A percentile compares a stretch with the other conserved stretches of the same genome.
These are phyloP conservation scores for Sciaenops ocellatus DNA, from an alignment of 2,797 vertebrate species.

Conservation along the genomic window DNA sequence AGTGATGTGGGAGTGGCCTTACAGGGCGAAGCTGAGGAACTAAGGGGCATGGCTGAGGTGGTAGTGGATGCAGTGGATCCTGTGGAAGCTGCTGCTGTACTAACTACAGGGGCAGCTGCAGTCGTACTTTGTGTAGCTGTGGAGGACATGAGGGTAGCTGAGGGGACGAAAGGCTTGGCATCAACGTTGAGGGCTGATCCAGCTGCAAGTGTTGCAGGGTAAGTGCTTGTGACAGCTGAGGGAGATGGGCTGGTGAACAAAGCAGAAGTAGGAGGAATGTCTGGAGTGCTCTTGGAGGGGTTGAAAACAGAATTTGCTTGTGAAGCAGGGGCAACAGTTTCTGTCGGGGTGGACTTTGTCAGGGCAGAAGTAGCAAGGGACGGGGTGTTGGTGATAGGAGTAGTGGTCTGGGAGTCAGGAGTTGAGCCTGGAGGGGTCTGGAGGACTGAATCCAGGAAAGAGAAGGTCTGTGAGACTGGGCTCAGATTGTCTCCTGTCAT, in stretches of 20 bases:
- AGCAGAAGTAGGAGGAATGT: conserved; percentile 38
- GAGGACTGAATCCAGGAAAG: conserved; percentile 83
- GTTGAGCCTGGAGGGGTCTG: conserved; percentile 79
- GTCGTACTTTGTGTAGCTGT: conserved; percentile 5
- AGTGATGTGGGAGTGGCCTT: conserved; percentile 17
- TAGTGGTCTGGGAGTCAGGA: conserved; percentile 73
- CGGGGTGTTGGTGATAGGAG: conserved; percentile 70
- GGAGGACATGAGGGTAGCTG: conserved; percentile 47
- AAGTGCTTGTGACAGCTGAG: conserved; percentile 3
- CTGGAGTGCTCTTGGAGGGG: conserved; percentile 54
- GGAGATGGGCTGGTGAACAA: conserved; percentile 30
- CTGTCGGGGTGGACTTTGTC: conserved; percentile 62
- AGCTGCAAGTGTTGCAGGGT: conserved; percentile 25
- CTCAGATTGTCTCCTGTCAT: conserved; percentile 79
- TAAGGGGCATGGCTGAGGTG: conserved; percentile 20
- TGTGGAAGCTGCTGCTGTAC: neutral
- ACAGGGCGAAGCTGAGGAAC: conserved; percentile 36
- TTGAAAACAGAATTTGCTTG: conserved; percentile 42
- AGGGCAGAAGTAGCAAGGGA: conserved; percentile 47
- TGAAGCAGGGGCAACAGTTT: conserved; percentile 38
- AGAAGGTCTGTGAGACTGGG: conserved; percentile 84
- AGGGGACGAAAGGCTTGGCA: conserved; percentile 79
- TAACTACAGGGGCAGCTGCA: conserved; percentile 4
- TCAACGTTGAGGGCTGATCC: conserved; percentile 77
- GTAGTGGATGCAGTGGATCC: neutral